These are phyloP conservation scores for Brachionus paranguensis DNA, from an alignment of 1,140 invertebrate genomes.

Conservation along the genomic window DNA sequence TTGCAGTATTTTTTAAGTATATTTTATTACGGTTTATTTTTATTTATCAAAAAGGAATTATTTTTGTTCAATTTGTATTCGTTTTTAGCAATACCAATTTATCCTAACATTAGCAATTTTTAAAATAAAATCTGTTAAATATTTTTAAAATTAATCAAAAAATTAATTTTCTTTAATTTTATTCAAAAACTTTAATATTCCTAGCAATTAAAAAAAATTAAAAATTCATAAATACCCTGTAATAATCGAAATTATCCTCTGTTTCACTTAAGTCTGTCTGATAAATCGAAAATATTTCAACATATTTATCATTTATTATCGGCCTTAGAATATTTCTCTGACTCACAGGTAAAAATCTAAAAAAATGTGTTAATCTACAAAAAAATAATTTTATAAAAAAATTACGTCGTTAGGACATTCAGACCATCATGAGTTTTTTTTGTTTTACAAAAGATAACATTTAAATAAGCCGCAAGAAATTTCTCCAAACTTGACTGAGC, in stretches of 20 bases:
- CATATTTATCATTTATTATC: constrained; percentile 52
- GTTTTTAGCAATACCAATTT: no score
- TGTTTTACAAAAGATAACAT: constrained; percentile 50
- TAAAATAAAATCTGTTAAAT: no score
- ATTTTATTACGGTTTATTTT: no score
- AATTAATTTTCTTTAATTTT: no score
- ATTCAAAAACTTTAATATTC: no score
- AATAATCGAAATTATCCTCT: constrained; percentile 50
- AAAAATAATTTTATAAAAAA: not conserved
- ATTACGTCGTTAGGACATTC: constrained; percentile 51
- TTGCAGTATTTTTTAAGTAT: no score
- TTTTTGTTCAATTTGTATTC: no score
- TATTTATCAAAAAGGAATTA: no score
- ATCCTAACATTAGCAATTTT: no score
- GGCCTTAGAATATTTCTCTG: constrained; percentile 48
- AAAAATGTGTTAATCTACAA: not conserved
- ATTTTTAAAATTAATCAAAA: no score
- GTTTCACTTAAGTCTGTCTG: constrained; percentile 51
- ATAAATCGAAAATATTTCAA: constrained; percentile 53
- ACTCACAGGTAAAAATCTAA: constrained; percentile 47
- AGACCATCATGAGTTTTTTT: constrained; percentile 53
- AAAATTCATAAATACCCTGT: constrained; percentile 45
- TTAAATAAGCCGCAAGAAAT: constrained; percentile 51
- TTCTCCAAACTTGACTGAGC: constrained; percentile 49
- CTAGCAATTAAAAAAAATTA: no score